Evolutionary conservation across 2,888 invertebrate species (phyloP), one percentile per base, ranked within the genome.

Genomic region (Troglohyphantes excavatus): DNA sequence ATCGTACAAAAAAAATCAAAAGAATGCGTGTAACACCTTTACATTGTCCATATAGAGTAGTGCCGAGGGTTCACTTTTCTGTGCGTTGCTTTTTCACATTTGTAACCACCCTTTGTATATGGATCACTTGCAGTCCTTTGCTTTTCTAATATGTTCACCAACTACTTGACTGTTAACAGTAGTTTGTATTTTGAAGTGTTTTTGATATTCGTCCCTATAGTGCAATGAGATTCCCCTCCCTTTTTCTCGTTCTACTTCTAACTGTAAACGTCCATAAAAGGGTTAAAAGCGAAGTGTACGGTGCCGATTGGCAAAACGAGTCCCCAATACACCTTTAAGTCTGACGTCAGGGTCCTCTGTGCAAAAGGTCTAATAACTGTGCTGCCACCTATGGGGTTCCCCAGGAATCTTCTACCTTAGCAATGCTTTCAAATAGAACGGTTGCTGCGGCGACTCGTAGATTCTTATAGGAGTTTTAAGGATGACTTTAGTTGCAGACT

Each of bases 221-320:
- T 53, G 39, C 21, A 19, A 29, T 67, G 59, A 68, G 21, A 9
- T 59, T n/a, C 33, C 29, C 76, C 68, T 46, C 65, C 33, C 53
- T 53, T 63, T 23, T 63, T 76, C 67, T 76, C 72, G 33, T 72
- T 61, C 46, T 46, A 76, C 39, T 76, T 85, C 81, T 88, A 33
- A 85, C 75, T 73, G 75, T 79, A 63, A 59, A 88, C 81, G 88
- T 88, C 81, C 88, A 88, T 46, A 72, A 21, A 53, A 73, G 79
- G 87, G 26, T 39, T 39, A 39, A 39, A 39, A 39, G 39, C 7
- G 39, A 2, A 39, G 39, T n/a, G n/a, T n/a, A n/a, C n/a, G n/a
- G n/a, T n/a, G n/a, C n/a, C n/a, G n/a, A n/a, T n/a, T n/a, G n/a
- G n/a, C n/a, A n/a, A n/a, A n/a, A n/a, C n/a, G n/a, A n/a, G n/a